Percentiles rank a stretch among this genome's conserved stretches.
These are phyloP conservation scores for Spheniscus mendiculus DNA, from an alignment of 2,113 vertebrate genomes.

Conservation along the genomic window DNA sequence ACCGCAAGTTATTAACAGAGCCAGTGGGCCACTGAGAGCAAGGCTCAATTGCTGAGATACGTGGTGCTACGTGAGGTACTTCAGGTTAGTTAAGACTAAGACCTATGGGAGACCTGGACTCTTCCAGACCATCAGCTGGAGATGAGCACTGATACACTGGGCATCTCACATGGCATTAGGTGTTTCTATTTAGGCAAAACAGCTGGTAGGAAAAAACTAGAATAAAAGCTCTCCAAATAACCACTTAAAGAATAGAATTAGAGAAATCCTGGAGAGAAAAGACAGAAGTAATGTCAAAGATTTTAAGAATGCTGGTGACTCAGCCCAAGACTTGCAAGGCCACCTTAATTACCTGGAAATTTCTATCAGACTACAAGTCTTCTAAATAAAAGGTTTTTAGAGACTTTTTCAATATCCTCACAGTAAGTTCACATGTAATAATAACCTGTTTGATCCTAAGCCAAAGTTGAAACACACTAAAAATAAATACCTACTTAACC, in stretches of 20 bases:
- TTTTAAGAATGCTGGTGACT: not conserved
- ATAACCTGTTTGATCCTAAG: not conserved
- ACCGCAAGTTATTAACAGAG: not conserved
- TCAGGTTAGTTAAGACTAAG: not conserved
- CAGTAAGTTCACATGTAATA: not conserved
- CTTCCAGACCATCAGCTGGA: not conserved
- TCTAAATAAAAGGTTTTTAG: not conserved
- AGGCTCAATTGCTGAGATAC: not conserved
- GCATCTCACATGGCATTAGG: not conserved
- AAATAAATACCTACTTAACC: not conserved
- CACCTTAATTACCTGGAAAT: not conserved
- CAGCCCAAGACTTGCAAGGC: not conserved
- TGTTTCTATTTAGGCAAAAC: not conserved
- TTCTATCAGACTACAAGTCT: not conserved
- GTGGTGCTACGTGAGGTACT: not conserved
- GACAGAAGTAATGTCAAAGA: not conserved
- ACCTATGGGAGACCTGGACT: not conserved
- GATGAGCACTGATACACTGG: not conserved
- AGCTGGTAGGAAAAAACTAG: not conserved
- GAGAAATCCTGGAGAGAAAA: conserved; percentile 14
- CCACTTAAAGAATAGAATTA: not conserved
- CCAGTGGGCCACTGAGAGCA: not conserved
- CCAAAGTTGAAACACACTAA: not conserved
- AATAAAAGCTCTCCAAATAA: not conserved
- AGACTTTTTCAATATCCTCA: not conserved